A percentile compares a stretch with the other conserved stretches of the same genome.
These are phyloP conservation scores for Acanthis flammea DNA, from an alignment of 2,797 vertebrate species.

Conservation along the genomic window DNA sequence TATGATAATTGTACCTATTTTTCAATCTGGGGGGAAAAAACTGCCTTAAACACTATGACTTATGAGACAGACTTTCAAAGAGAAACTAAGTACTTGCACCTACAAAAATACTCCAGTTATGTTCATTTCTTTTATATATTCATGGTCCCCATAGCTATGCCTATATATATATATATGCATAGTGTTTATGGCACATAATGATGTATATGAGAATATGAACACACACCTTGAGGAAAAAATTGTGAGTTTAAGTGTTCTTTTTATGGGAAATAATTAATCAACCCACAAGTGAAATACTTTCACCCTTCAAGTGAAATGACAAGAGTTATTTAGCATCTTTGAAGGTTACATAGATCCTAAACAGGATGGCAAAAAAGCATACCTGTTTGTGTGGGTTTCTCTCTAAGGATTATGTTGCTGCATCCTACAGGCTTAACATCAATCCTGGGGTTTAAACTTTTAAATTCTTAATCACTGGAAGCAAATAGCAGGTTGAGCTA, in stretches of 20 bases:
- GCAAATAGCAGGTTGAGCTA: background rate
- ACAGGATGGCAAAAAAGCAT: background rate
- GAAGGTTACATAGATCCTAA: background rate
- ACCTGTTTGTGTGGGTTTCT: background rate
- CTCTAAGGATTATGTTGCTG: background rate
- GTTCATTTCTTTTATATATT: background rate
- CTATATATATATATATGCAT: background rate
- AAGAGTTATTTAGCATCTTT: background rate
- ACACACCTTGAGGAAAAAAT: background rate
- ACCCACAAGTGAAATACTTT: background rate
- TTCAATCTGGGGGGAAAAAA: background rate
- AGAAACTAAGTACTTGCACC: background rate
- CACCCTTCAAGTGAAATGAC: background rate
- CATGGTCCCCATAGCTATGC: background rate
- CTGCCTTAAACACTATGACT: background rate
- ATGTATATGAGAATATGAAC: background rate
- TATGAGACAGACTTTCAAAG: constrained; percentile 24
- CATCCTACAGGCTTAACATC: background rate
- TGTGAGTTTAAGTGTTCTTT: background rate
- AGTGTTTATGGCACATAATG: background rate
- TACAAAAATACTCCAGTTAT: background rate
- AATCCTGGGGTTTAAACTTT: background rate
- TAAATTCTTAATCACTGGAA: background rate
- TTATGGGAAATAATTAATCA: background rate
- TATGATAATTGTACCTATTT: constrained; percentile 59